Conservation (phyloP, 2,113 vertebrate species). For the Centropus unirufus region DNA sequence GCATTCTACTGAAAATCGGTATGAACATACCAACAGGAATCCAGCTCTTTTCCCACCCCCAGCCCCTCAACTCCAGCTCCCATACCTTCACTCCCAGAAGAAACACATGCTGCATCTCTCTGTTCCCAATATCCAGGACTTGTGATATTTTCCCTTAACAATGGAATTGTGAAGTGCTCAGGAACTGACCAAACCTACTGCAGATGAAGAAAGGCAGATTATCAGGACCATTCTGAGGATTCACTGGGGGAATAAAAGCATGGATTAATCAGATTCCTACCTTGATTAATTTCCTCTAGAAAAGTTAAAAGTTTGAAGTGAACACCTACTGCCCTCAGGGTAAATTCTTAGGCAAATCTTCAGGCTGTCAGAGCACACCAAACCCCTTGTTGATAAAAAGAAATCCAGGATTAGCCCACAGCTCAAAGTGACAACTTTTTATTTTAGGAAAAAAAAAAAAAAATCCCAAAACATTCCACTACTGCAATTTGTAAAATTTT, state of each 20-base stretch:
- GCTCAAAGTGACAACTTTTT: slow-evolving; percentile 28
- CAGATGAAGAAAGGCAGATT: neutral
- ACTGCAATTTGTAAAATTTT: slow-evolving; percentile 46
- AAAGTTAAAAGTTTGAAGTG: neutral
- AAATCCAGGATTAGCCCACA: slow-evolving; percentile 3
- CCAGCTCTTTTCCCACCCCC: neutral
- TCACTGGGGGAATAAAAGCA: neutral
- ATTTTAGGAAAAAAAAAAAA: slow-evolving; percentile 34
- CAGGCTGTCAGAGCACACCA: neutral
- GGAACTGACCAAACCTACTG: neutral
- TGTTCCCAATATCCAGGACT: neutral
- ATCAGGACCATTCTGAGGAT: neutral
- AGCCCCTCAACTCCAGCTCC: neutral
- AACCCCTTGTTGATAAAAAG: neutral
- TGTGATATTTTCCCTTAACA: neutral
- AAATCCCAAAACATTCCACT: slow-evolving; percentile 38
- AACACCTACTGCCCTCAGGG: neutral
- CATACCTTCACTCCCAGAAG: neutral
- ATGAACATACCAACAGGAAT: neutral
- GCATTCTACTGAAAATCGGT: neutral
- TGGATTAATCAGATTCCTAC: neutral
- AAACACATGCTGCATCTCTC: neutral
- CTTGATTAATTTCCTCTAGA: neutral
- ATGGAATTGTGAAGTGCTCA: neutral
- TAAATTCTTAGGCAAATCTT: neutral